Evolutionary conservation across 1,140 invertebrate species (phyloP), one percentile per base, ranked within the genome.

Genomic region (Neodiprion fabricii): DNA sequence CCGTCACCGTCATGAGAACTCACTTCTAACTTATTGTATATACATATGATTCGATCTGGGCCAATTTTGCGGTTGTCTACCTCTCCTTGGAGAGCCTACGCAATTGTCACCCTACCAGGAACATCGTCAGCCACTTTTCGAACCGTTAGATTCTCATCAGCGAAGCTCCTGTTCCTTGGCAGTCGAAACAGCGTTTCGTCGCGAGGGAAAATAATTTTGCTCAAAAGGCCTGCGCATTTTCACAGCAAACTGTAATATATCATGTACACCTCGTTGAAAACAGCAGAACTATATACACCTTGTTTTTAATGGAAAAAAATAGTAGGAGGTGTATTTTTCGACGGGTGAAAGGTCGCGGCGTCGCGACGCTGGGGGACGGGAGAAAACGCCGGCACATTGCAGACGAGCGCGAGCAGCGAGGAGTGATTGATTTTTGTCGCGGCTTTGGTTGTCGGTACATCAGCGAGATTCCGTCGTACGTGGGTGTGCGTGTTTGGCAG

Each of bases 341-440:
- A 7, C 28, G 28, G 28, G 28, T 40, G 28, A 40, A 40, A 40
- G 28, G 28, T 40, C 28, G 28, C 28, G 28, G 28, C 28, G 28
- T 40, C 5, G 28, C 28, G 28, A 40, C 28, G 28, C 28, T 1
- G 74, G 78, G 71, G 79, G 77, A 79, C 72, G 79, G 79, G 78
- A 84, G 81, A 83, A 83, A 83, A 80, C 80, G 28, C 28, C 28
- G 28, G 28, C 5, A 40, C 28, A 40, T 5, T 40, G 28, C 28
- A 40, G 28, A 40, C 28, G 28, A 40, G 28, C 28, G 28, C 28
- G 28, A 0, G 28, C 5, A 40, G 28, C 28, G 80, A 77, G 80
- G 83, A 81, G 85, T 87, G 86, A 88, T 88, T 88, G 87, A 87
- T 87, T 87, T 88, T 88, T 88, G 87, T 87, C 85, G 85, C 87